Conservation (phyloP, 1,140 invertebrate species). For the Macrocentrus cingulum region DNA sequence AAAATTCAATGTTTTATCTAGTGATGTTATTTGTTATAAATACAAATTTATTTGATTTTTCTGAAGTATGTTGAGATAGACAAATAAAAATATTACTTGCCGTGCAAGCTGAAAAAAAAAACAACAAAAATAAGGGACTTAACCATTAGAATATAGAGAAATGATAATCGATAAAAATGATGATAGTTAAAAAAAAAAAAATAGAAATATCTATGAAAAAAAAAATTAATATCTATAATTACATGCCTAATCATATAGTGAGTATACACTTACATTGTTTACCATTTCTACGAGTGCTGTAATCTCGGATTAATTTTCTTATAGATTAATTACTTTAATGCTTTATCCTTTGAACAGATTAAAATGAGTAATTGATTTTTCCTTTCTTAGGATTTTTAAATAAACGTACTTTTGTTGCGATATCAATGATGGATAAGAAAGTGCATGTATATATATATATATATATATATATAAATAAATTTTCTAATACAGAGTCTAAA, state of each 20-base stretch:
- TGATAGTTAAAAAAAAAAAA: not conserved
- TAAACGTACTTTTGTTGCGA: no score
- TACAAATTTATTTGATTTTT: constrained; percentile 8
- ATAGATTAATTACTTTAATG: no score
- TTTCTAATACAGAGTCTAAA: not conserved
- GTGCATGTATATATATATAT: not conserved
- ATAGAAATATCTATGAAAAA: no score
- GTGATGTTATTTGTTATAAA: constrained; percentile 27
- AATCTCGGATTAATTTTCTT: no score
- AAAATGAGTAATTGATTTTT: not conserved
- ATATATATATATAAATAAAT: constrained; percentile 2
- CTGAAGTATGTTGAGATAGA: not conserved
- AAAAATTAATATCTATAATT: no score
- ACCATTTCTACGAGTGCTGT: no score
- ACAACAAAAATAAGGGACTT: constrained; percentile 26
- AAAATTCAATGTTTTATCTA: constrained; percentile 38
- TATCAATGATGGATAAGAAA: no score
- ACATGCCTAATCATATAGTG: no score
- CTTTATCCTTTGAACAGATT: not conserved
- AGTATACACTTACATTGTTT: no score
- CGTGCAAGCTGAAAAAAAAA: constrained; percentile 43
- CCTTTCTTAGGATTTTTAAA: no score
- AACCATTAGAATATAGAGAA: constrained; percentile 1
- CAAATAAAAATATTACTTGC: constrained; percentile 36
- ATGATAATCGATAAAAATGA: not conserved